phyloP scores from a whole-genome alignment of 2,888 invertebrate genomes.

The Plebejus argus region DNA sequence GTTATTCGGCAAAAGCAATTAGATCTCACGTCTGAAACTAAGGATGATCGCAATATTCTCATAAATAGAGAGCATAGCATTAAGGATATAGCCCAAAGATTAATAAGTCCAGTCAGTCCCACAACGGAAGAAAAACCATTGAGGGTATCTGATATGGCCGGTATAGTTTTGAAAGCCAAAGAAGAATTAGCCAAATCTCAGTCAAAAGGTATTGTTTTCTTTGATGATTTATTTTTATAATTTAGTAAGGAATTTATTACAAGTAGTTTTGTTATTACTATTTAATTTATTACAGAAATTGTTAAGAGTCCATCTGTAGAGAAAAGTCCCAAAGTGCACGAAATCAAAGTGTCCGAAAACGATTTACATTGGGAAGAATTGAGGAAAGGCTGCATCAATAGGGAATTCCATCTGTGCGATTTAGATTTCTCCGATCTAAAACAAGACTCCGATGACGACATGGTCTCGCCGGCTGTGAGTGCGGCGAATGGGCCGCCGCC shows the following conservation, averaged over 20 bases:
- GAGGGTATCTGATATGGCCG: slow-evolving; percentile 91
- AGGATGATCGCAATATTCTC: slow-evolving; percentile 82
- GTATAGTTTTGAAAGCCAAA: slow-evolving; percentile 95
- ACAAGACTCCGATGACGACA: slow-evolving; percentile 92
- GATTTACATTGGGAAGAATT: slow-evolving; percentile 98
- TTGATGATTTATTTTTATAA: background rate
- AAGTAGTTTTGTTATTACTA: slow-evolving; percentile 14
- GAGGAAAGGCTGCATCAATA: slow-evolving; percentile 84
- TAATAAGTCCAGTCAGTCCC: slow-evolving; percentile 84
- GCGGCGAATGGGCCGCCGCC: slow-evolving; percentile 88
- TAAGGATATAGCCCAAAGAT: slow-evolving; percentile 92
- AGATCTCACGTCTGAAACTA: slow-evolving; percentile 81
- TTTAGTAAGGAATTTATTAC: slow-evolving; percentile 12
- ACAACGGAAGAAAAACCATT: slow-evolving; percentile 82
- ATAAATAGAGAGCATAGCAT: slow-evolving; percentile 92
- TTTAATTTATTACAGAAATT: slow-evolving; percentile 75
- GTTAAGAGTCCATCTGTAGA: slow-evolving; percentile 86
- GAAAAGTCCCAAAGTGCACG: slow-evolving; percentile 82
- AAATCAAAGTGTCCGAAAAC: slow-evolving; percentile 93
- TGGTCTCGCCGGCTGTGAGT: slow-evolving; percentile 84
- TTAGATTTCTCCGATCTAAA: slow-evolving; percentile 97
- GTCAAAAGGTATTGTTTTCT: slow-evolving; percentile 81
- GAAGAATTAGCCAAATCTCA: slow-evolving; percentile 94
- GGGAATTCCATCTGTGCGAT: slow-evolving; percentile 93
- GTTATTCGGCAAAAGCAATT: slow-evolving; percentile 77